Conservation (phyloP, 2,888 invertebrate genomes). For the Troides aeacus region DNA sequence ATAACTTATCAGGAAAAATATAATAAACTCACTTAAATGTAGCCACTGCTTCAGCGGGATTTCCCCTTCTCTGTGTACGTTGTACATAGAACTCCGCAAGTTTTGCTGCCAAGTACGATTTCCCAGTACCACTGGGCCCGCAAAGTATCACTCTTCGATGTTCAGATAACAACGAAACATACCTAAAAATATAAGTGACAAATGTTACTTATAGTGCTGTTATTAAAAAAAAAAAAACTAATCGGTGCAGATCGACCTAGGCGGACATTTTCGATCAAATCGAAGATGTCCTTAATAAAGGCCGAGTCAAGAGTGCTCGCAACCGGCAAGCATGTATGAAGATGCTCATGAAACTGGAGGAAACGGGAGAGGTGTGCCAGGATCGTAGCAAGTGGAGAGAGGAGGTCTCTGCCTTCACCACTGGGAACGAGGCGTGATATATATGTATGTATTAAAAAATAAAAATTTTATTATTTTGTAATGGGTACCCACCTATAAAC, state of each 20-base stretch:
- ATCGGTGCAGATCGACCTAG: too few relatives aligned
- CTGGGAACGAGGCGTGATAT: too few relatives aligned
- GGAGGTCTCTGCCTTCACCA: too few relatives aligned
- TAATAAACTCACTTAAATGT: constrained; percentile 88
- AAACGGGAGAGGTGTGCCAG: too few relatives aligned
- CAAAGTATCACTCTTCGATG: constrained; percentile 96
- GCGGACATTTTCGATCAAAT: too few relatives aligned
- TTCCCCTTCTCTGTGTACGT: constrained; percentile 86
- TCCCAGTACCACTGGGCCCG: constrained; percentile 98
- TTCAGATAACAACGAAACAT: constrained; percentile 92
- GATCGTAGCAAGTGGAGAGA: too few relatives aligned
- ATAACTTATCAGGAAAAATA: background rate
- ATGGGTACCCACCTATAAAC: constrained; percentile 86
- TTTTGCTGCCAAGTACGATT: constrained; percentile 96
- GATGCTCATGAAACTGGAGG: too few relatives aligned
- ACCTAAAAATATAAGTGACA: constrained; percentile 58
- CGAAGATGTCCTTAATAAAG: too few relatives aligned
- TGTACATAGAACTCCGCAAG: constrained; percentile 96
- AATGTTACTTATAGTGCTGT: background rate
- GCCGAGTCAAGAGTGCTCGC: too few relatives aligned
- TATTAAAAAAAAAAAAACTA: too few relatives aligned
- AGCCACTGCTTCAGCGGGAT: constrained; percentile 94
- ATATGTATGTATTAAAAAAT: too few relatives aligned
- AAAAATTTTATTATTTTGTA: background rate
- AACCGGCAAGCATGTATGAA: too few relatives aligned